A percentile compares a stretch with the other conserved stretches of the same genome.
phyloP scores from a whole-genome alignment of 2,888 invertebrate species.

The Patella pellucida region DNA sequence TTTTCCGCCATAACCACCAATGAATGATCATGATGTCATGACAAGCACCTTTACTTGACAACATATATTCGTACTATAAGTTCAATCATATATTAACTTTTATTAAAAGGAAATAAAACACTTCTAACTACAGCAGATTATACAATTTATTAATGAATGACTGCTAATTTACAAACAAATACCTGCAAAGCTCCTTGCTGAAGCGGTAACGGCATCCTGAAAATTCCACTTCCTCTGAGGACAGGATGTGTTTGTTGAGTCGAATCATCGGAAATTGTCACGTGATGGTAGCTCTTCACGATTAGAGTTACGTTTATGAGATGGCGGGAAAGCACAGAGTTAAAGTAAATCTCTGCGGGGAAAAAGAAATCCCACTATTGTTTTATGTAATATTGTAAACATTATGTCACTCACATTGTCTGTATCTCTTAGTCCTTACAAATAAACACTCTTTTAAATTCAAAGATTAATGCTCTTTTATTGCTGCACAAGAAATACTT shows the following conservation, averaged over 20 bases:
- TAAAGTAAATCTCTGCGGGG: too few relatives aligned
- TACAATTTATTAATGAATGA: neutral
- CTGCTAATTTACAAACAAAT: conserved; percentile 15
- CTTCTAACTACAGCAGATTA: neutral
- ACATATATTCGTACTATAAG: neutral
- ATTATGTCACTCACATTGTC: too few relatives aligned
- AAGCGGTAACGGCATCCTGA: conserved; percentile 59
- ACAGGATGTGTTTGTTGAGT: conserved; percentile 23
- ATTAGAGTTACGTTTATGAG: too few relatives aligned
- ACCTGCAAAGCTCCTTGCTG: conserved; percentile 62
- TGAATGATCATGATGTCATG: neutral
- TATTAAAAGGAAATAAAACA: neutral
- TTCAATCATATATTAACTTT: neutral
- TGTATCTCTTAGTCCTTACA: too few relatives aligned
- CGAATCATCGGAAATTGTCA: neutral
- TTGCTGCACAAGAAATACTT: too few relatives aligned
- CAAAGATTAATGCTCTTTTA: too few relatives aligned
- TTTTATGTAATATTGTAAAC: too few relatives aligned
- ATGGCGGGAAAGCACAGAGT: too few relatives aligned
- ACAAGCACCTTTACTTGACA: neutral
- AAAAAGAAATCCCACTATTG: too few relatives aligned
- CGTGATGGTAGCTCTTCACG: too few relatives aligned
- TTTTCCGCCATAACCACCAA: too few relatives aligned
- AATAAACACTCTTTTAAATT: too few relatives aligned
- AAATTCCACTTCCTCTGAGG: conserved; percentile 20